Conservation (phyloP, 64 coral and sea anemone species). For the Stylophora pistillata region DNA sequence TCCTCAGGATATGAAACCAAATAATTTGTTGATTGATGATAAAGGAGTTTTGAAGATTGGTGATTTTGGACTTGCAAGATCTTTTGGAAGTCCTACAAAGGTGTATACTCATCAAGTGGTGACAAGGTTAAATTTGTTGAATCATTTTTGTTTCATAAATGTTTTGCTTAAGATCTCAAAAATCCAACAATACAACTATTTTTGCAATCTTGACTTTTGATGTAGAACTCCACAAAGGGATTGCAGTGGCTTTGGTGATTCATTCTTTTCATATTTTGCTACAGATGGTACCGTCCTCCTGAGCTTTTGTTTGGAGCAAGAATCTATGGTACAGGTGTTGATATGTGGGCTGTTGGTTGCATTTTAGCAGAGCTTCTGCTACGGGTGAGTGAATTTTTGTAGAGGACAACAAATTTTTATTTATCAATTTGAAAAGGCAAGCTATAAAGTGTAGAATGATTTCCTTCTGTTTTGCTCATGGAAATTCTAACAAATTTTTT, state of each 20-base stretch:
- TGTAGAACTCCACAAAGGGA: background rate
- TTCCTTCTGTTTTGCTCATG: background rate
- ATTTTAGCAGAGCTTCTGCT: slow-evolving; percentile 97
- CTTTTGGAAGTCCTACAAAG: slow-evolving; percentile 97
- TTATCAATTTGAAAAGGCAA: no score
- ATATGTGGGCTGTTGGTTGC: slow-evolving; percentile 98
- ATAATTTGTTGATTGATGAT: slow-evolving; percentile 90
- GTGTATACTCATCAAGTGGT: slow-evolving; percentile 99
- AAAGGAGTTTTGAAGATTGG: slow-evolving; percentile 95
- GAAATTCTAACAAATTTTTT: background rate
- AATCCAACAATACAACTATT: no score
- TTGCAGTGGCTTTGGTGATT: background rate
- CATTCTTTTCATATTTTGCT: background rate
- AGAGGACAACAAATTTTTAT: no score
- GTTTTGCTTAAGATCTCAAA: no score
- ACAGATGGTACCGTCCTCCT: slow-evolving; percentile 91
- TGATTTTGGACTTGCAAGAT: slow-evolving; percentile 95
- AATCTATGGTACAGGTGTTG: slow-evolving; percentile 96
- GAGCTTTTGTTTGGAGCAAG: slow-evolving; percentile 96
- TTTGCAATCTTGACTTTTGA: no score
- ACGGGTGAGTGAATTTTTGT: slow-evolving; percentile 37
- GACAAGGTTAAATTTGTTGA: slow-evolving; percentile 58
- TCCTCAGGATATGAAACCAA: slow-evolving; percentile 93
- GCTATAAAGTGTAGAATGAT: no score
- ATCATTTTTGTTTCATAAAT: background rate